These are phyloP conservation scores for Acronicta psi DNA, from an alignment of 2,888 invertebrate species.

Conservation along the genomic window DNA sequence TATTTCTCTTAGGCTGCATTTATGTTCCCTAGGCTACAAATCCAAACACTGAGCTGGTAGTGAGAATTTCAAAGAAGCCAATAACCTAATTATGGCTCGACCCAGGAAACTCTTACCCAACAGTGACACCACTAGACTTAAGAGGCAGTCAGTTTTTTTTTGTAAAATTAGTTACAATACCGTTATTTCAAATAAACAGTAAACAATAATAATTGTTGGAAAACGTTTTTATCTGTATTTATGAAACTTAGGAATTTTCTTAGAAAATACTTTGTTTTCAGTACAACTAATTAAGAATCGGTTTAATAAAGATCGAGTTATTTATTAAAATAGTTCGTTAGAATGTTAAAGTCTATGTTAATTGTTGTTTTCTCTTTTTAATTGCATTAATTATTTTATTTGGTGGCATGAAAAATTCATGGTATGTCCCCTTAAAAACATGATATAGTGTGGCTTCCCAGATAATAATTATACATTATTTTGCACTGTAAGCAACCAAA, in stretches of 20 bases:
- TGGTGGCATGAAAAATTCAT: background rate
- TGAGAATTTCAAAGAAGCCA: too few relatives aligned
- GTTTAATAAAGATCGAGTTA: slow-evolving; percentile 14
- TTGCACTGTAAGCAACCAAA: too few relatives aligned
- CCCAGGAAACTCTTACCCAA: too few relatives aligned
- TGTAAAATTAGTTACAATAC: background rate
- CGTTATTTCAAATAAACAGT: background rate
- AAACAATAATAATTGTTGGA: slow-evolving; percentile 5
- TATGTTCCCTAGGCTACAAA: too few relatives aligned
- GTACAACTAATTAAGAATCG: slow-evolving; percentile 23
- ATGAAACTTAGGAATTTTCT: slow-evolving; percentile 5
- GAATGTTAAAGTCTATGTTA: slow-evolving; percentile 23
- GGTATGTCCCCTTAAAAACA: background rate
- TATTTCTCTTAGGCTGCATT: too few relatives aligned
- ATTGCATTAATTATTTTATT: background rate
- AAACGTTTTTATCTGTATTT: background rate
- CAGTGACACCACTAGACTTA: too few relatives aligned
- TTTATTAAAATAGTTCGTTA: slow-evolving; percentile 19
- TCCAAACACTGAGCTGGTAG: too few relatives aligned
- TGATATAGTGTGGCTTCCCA: background rate
- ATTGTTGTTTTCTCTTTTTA: slow-evolving; percentile 8
- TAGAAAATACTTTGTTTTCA: slow-evolving; percentile 19
- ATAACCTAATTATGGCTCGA: too few relatives aligned
- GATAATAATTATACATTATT: too few relatives aligned
- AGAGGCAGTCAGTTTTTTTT: too few relatives aligned